Evolutionary conservation across 2,113 vertebrate species (phyloP), one percentile per base, ranked within the genome.

Genomic region (Corvus cornix): DNA sequence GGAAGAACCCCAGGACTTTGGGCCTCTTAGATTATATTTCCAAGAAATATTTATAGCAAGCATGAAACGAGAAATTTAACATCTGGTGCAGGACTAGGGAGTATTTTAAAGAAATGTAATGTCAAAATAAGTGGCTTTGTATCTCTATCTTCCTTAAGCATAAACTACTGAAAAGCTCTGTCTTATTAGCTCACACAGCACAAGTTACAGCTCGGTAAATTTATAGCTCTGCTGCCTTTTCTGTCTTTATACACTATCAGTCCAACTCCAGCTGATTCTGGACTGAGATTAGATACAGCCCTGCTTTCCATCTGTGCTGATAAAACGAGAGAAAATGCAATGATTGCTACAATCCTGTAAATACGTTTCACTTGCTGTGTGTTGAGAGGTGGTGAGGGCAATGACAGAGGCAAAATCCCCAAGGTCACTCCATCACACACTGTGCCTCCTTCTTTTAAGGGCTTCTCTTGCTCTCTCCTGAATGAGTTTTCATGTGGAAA

Each of bases 241-340:
- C 88, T 89, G 70, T 88, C 93, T 89, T 93, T 48, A 31, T 52
- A 16, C 59, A 82, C 35, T 52, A 59, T 59, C 80, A 92, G 86
- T 80, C 86, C 88, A 89, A 51, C 80, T 93, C 91, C 85, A 93
- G 69, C 81, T 95, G 95, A 96, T 96, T 95, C 93, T 95, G 77
- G 92, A 82, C 90, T 83, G 85, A 95, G 94, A 96, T 97, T 95
- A 90, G 85, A 83, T 83, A 64, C 89, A 91, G 92, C 31, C 55
- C 76, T 86, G 84, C 70, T 93, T 93, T 95, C 90, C 78, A 84
- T 96, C 96, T 94, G 91, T 69, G 60, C 90, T 91, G 96, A 94
- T 90, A 92, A 83, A 96, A 84, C 0, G n/a, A 92, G 88, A 85
- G 77, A 87, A 93, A 95, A 72, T 63, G 75, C 68, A 96, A 85